These are phyloP conservation scores for Diadegma fenestrale DNA, from an alignment of 2,888 invertebrate genomes.

Conservation along the genomic window DNA sequence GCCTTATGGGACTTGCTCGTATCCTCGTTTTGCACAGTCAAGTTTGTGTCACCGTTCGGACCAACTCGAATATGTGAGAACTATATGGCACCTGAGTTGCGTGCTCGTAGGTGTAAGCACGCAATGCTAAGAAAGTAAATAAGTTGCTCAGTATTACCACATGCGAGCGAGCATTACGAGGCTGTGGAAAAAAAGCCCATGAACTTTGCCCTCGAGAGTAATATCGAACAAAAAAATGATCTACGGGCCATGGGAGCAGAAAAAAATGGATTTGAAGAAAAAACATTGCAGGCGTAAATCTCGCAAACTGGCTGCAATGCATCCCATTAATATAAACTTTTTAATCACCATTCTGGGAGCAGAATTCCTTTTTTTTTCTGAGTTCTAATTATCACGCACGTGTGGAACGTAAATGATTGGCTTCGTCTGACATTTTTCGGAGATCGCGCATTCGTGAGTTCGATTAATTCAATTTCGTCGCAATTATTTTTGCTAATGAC, in stretches of 20 bases:
- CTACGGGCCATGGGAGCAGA: background rate
- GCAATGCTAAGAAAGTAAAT: constrained; percentile 21
- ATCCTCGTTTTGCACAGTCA: constrained; percentile 15
- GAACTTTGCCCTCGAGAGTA: constrained; percentile 33
- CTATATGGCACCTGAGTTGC: constrained; percentile 14
- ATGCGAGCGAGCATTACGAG: constrained; percentile 13
- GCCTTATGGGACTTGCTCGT: constrained; percentile 7
- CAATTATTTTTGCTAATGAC: background rate
- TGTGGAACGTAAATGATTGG: background rate
- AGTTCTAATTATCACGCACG: background rate
- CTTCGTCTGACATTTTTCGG: background rate
- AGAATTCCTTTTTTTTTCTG: constrained; percentile 4
- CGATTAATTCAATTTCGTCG: background rate
- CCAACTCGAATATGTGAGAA: background rate
- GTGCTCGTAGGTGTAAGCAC: constrained; percentile 30
- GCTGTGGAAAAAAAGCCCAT: constrained; percentile 33
- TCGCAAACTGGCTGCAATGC: background rate
- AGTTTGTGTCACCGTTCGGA: constrained; percentile 10
- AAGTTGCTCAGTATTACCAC: constrained; percentile 18
- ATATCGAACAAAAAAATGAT: constrained; percentile 16
- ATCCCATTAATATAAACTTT: constrained; percentile 3
- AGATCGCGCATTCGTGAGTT: background rate
- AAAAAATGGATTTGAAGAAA: background rate
- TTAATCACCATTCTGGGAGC: constrained; percentile 5
- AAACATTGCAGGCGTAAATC: background rate